phyloP scores from a whole-genome alignment of 2,888 invertebrate genomes.

The Acanthoscelides obtectus region DNA sequence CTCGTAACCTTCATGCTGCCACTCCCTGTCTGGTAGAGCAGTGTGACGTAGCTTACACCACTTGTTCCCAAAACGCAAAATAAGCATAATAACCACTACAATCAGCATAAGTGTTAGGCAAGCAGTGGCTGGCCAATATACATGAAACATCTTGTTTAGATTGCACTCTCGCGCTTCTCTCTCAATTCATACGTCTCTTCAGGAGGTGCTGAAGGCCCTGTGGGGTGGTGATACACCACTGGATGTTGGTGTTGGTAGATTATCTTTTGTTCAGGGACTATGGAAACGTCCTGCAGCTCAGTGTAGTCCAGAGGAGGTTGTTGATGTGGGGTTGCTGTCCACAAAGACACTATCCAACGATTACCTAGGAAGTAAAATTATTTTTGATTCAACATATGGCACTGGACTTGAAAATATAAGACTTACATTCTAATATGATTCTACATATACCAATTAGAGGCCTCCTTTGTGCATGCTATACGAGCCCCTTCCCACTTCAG shows the following conservation, averaged over 20 bases:
- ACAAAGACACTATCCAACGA: constrained; percentile 78
- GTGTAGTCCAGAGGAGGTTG: constrained; percentile 77
- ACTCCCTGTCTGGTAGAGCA: constrained; percentile 59
- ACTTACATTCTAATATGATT: too few species aligned
- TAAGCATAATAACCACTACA: constrained; percentile 64
- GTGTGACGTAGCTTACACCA: constrained; percentile 68
- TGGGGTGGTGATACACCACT: constrained; percentile 39
- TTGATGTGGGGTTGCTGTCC: constrained; percentile 78
- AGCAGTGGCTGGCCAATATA: constrained; percentile 75
- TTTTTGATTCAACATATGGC: too few species aligned
- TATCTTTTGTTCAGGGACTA: constrained; percentile 37
- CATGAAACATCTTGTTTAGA: constrained; percentile 58
- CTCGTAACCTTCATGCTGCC: constrained; percentile 64
- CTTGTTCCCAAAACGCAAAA: constrained; percentile 69
- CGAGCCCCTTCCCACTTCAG: too few species aligned
- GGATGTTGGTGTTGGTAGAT: constrained; percentile 40
- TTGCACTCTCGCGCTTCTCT: constrained; percentile 78
- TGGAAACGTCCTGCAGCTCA: constrained; percentile 58
- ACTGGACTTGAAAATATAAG: too few species aligned
- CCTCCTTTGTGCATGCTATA: too few species aligned
- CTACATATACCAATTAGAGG: too few species aligned
- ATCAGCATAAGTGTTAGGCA: constrained; percentile 69
- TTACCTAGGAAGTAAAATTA: constrained; percentile 55
- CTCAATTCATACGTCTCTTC: constrained; percentile 45
- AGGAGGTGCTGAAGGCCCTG: constrained; percentile 44